A percentile compares a stretch with the other conserved stretches of the same genome.
Evolutionary conservation across 2,888 invertebrate genomes (phyloP).

Genomic region (Drosophila fulvimacula): DNA sequence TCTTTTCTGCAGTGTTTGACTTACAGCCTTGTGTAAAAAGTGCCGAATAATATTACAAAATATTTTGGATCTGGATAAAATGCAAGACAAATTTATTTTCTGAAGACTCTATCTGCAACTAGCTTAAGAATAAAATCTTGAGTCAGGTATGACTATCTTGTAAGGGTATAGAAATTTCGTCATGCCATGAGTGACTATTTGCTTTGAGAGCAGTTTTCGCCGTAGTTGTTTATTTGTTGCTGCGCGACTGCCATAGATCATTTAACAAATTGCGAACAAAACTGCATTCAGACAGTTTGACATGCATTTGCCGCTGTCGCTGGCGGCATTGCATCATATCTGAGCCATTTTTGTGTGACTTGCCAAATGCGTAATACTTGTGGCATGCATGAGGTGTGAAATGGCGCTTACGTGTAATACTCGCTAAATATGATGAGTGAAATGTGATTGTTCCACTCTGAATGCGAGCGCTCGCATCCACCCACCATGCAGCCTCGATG

Average conservation of each 20-base stretch:
- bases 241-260: constrained; percentile 52
- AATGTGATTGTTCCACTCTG: constrained; percentile 44
- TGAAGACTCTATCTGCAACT: not conserved
- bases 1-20: not conserved
- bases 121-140: not conserved
- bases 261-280: constrained; percentile 57
- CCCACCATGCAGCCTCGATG: constrained; percentile 11
- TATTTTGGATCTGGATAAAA: not conserved
- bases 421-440: constrained; percentile 28
- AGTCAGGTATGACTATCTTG: not conserved
- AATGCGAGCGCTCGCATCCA: constrained; percentile 10
- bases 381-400: constrained; percentile 62
- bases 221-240: constrained; percentile 24
- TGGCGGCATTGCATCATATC: constrained; percentile 55
- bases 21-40: not conserved
- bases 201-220: constrained; percentile 2
- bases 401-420: constrained; percentile 44
- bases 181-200: not conserved
- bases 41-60: not conserved
- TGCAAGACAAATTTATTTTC: not conserved
- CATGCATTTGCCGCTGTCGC: constrained; percentile 41
- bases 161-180: constrained; percentile 37
- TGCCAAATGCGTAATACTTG: constrained; percentile 60
- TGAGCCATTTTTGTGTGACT: constrained; percentile 49
- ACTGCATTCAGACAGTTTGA: constrained; percentile 55